A percentile compares a stretch with the other conserved stretches of the same genome.
phyloP scores from a whole-genome alignment of 23 tunicate genomes.

The Pegea sp. region DNA sequence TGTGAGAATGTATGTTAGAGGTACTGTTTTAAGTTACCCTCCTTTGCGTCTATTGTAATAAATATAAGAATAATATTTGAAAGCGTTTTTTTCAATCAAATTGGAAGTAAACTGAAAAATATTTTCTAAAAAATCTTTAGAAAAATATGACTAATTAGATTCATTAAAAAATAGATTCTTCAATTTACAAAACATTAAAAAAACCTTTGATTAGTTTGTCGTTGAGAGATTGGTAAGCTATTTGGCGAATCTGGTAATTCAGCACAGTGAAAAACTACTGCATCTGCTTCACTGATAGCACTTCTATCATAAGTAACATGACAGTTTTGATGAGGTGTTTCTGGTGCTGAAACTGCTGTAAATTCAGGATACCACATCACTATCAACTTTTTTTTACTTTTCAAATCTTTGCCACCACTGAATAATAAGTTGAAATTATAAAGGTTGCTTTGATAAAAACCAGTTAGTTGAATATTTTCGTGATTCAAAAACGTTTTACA shows the following conservation, averaged over 20 bases:
- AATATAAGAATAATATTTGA: no score
- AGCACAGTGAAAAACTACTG: slow-evolving; percentile 48
- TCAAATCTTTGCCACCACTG: no score
- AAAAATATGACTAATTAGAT: not conserved
- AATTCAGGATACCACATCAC: not conserved
- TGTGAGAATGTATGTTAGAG: no score
- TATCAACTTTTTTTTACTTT: no score
- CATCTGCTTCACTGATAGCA: slow-evolving; percentile 27
- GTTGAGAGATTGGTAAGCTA: slow-evolving; percentile 7
- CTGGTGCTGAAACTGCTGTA: not conserved
- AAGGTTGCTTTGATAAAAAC: no score
- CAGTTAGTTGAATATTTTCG: no score
- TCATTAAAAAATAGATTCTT: not conserved
- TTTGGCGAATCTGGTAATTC: slow-evolving; percentile 9
- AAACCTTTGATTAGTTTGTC: slow-evolving; percentile 12
- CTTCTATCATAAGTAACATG: slow-evolving; percentile 23
- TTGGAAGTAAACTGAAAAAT: not conserved
- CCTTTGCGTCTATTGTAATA: no score
- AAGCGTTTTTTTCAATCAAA: not conserved
- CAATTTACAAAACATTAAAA: not conserved
- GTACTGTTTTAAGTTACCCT: no score
- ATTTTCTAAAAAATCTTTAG: no score
- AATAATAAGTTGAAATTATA: no score
- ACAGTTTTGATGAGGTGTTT: slow-evolving; percentile 5
- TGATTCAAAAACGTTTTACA: no score